Conservation (phyloP, 2,797 vertebrate species). For the Halcyon badia region DNA sequence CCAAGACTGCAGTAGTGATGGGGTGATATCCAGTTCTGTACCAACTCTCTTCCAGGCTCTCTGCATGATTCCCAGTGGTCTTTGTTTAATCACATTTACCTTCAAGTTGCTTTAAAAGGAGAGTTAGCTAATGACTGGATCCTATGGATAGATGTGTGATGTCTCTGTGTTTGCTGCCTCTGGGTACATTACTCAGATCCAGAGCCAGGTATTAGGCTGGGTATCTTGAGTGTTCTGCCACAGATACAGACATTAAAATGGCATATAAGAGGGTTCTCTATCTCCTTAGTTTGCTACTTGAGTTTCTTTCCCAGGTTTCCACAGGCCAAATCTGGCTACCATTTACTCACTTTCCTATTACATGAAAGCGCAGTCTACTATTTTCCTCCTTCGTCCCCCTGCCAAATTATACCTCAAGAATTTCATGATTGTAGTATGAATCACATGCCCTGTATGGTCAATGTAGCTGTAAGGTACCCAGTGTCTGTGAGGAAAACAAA, state of each 20-base stretch:
- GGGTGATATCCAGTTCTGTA: background rate
- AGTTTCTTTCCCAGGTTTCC: background rate
- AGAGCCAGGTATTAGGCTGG: background rate
- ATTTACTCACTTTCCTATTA: background rate
- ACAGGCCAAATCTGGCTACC: background rate
- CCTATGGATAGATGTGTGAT: fast-evolving
- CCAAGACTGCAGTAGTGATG: background rate
- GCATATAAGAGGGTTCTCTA: background rate
- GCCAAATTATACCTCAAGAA: background rate
- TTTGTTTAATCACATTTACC: background rate
- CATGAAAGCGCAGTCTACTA: fast-evolving
- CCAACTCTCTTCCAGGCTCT: background rate
- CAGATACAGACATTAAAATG: background rate
- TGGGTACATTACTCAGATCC: background rate
- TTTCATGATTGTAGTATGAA: background rate
- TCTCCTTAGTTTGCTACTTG: background rate
- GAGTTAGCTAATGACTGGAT: background rate
- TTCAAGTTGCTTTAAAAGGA: background rate
- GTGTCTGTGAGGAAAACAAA: background rate
- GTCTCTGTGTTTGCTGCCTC: background rate
- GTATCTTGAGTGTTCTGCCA: background rate
- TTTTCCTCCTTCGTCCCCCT: background rate
- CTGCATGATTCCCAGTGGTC: background rate
- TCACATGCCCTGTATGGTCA: background rate
- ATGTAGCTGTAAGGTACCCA: background rate